Evolutionary conservation across 2,797 vertebrate genomes (phyloP).

Genomic region (Spinibarbus caldwelli): DNA sequence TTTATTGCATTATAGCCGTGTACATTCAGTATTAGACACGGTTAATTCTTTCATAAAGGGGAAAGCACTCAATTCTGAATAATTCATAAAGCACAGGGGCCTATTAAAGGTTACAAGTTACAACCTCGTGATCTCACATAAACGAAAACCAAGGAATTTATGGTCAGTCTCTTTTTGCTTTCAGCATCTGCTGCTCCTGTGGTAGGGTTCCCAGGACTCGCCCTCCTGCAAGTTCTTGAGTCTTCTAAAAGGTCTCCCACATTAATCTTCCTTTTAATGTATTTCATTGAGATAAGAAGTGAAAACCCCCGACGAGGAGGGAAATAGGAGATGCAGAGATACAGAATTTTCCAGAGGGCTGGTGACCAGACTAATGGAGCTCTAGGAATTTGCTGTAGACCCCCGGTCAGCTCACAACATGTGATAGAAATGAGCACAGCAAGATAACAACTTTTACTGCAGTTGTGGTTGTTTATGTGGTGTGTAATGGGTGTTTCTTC

Average conservation of each 20-base stretch:
- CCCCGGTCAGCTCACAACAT: constrained; percentile 46
- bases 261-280: constrained; percentile 76
- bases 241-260: constrained; percentile 67
- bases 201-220: constrained; percentile 63
- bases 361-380: constrained; percentile 58
- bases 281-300: constrained; percentile 71
- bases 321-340: constrained; percentile 68
- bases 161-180: constrained; percentile 29
- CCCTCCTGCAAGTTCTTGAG: constrained; percentile 60
- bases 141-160: constrained; percentile 32
- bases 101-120: constrained; percentile 30
- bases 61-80: constrained; percentile 22
- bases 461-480: constrained; percentile 3
- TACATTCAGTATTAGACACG: constrained; percentile 21
- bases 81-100: constrained; percentile 31
- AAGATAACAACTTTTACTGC: constrained; percentile 28
- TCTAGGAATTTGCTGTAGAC: constrained; percentile 60
- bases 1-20: background rate
- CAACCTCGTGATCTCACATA: constrained; percentile 35
- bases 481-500: constrained; percentile 26
- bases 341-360: constrained; percentile 53
- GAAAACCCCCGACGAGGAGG: constrained; percentile 66
- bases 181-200: constrained; percentile 40
- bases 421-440: constrained; percentile 50
- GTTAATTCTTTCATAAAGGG: constrained; percentile 36